phyloP scores from a whole-genome alignment of 1,140 invertebrate genomes.

The Meloidogyne exigua region DNA sequence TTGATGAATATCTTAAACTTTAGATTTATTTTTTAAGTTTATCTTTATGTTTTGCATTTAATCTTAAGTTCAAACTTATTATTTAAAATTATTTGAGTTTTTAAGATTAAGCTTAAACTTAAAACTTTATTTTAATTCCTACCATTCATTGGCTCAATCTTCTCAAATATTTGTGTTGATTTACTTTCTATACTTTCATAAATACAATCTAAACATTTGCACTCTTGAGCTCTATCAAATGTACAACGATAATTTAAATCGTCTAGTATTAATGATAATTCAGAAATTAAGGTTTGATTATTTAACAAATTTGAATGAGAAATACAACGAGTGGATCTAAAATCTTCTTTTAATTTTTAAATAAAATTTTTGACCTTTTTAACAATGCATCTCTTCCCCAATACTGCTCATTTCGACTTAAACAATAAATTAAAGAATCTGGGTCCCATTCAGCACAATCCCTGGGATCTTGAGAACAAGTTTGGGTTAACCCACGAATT shows the following conservation, averaged over 20 bases:
- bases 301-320: conserved; percentile 12
- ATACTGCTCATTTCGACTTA: conserved; percentile 9
- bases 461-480: not conserved
- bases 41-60: no score
- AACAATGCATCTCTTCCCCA: conserved; percentile 14
- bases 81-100: no score
- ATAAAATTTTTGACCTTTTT: conserved; percentile 13
- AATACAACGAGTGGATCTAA: conserved; percentile 9
- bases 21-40: not conserved
- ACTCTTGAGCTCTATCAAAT: not conserved
- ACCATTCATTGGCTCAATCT: not conserved
- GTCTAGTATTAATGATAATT: not conserved
- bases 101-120: no score
- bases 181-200: not conserved
- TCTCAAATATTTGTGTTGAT: not conserved
- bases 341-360: not conserved
- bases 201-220: not conserved
- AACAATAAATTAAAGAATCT: conserved; percentile 25
- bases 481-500: not conserved
- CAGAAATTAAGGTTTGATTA: not conserved
- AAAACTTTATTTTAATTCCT: not conserved
- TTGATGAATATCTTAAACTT: not conserved
- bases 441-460: conserved; percentile 23
- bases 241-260: not conserved
- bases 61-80: no score